A percentile compares a stretch with the other conserved stretches of the same genome.
These are phyloP conservation scores for Gryon sp. DNA, from an alignment of 1,140 invertebrate genomes.

Conservation along the genomic window DNA sequence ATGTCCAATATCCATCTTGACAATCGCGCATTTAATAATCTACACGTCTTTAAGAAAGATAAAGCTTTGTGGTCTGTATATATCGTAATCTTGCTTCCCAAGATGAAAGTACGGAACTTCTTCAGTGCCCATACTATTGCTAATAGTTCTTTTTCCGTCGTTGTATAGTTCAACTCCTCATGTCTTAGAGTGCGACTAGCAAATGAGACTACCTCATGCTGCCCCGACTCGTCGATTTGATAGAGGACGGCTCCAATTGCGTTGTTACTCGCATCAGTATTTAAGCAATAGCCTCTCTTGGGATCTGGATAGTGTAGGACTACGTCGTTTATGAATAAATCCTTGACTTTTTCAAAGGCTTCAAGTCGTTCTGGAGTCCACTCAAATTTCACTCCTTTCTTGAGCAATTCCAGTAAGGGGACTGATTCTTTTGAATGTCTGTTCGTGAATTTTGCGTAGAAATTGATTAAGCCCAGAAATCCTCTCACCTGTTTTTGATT, in stretches of 20 bases:
- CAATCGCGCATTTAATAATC: too few species aligned
- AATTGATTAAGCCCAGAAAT: slow-evolving; percentile 14
- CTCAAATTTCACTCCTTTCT: not conserved
- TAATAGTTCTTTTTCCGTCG: slow-evolving; percentile 70
- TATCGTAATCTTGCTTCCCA: slow-evolving; percentile 3
- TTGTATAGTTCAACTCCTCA: slow-evolving; percentile 51
- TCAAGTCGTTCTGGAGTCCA: not conserved
- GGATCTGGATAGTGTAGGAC: slow-evolving; percentile 12
- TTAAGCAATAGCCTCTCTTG: not conserved
- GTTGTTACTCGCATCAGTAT: slow-evolving; percentile 10
- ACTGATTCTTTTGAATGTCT: slow-evolving; percentile 1
- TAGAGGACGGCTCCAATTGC: slow-evolving; percentile 60
- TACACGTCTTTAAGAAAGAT: too few species aligned
- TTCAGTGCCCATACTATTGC: slow-evolving; percentile 74
- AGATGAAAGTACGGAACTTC: slow-evolving; percentile 71
- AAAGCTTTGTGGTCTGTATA: too few species aligned
- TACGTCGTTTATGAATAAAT: slow-evolving; percentile 3
- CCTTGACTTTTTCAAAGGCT: slow-evolving; percentile 10
- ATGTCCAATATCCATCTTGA: too few species aligned
- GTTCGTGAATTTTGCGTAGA: slow-evolving; percentile 1
- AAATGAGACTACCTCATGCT: slow-evolving; percentile 15
- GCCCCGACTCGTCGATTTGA: slow-evolving; percentile 38
- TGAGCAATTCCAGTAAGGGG: slow-evolving; percentile 6
- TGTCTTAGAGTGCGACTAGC: slow-evolving; percentile 40
- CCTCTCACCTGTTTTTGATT: slow-evolving; percentile 10